phyloP scores from a whole-genome alignment of 2,888 invertebrate species.

The Macaria notata region DNA sequence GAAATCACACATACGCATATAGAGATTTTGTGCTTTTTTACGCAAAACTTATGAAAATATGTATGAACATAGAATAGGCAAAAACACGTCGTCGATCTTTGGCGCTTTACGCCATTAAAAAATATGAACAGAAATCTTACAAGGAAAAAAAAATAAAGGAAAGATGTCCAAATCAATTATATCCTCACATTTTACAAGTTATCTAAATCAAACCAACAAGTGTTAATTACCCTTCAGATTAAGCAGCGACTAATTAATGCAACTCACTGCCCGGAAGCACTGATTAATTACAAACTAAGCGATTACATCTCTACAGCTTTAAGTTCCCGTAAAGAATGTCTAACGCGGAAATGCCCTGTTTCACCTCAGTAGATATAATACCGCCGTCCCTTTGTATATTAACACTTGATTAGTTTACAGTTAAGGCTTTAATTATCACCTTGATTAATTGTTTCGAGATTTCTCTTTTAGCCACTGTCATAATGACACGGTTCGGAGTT shows the following conservation, averaged over 20 bases:
- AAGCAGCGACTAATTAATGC: slow-evolving; percentile 27
- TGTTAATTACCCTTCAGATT: slow-evolving; percentile 30
- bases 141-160: too few relatives aligned
- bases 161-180: too few relatives aligned
- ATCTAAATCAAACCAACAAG: slow-evolving; percentile 34
- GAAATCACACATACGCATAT: too few relatives aligned
- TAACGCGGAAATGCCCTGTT: slow-evolving; percentile 34
- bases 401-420: slow-evolving; percentile 32
- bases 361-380: slow-evolving; percentile 12
- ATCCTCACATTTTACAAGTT: background rate
- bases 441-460: slow-evolving; percentile 28
- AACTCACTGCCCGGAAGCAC: slow-evolving; percentile 25
- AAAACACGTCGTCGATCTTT: too few relatives aligned
- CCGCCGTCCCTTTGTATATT: slow-evolving; percentile 23
- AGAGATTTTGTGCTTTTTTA: too few relatives aligned
- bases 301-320: slow-evolving; percentile 25
- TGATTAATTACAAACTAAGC: slow-evolving; percentile 28
- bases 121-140: too few relatives aligned
- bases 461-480: slow-evolving; percentile 18
- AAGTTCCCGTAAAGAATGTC: slow-evolving; percentile 28
- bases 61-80: too few relatives aligned
- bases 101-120: too few relatives aligned
- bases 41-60: too few relatives aligned
- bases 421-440: slow-evolving; percentile 26
- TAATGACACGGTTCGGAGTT: slow-evolving; percentile 22